Conservation (phyloP, 2,888 invertebrate species). For the Hyposoter didymator region DNA sequence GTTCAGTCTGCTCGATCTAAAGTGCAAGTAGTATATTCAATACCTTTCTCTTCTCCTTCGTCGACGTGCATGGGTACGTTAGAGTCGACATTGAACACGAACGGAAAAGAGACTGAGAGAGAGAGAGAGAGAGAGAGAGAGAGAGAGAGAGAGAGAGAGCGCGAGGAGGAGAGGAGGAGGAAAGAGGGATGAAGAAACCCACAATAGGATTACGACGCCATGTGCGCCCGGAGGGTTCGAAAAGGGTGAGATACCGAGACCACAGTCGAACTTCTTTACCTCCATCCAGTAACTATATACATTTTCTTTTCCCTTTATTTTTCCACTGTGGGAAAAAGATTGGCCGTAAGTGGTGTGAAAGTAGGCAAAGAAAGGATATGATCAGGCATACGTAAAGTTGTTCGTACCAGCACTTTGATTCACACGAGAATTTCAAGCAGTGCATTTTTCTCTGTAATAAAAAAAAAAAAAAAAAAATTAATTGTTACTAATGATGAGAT, state of each 20-base stretch:
- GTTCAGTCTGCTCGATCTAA: constrained; percentile 63
- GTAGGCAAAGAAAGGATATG: constrained; percentile 41
- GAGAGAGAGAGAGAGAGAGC: not conserved
- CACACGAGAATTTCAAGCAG: constrained; percentile 5
- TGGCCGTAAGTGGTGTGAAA: constrained; percentile 37
- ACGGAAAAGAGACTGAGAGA: constrained; percentile 9
- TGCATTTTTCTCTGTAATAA: not conserved
- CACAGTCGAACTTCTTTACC: constrained; percentile 45
- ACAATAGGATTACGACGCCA: constrained; percentile 64
- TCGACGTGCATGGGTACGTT: constrained; percentile 37
- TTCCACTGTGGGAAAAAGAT: constrained; percentile 32
- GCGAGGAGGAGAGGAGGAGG: not conserved
- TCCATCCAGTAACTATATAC: constrained; percentile 5
- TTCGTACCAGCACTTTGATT: constrained; percentile 11
- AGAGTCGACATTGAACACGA: constrained; percentile 9
- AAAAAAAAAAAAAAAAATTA: not conserved
- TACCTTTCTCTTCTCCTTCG: constrained; percentile 46
- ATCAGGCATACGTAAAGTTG: constrained; percentile 45
- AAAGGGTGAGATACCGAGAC: constrained; percentile 40
- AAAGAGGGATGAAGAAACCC: constrained; percentile 39
- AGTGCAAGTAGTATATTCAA: constrained; percentile 68
- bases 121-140: constrained; percentile 3
- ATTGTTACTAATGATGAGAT: not conserved
- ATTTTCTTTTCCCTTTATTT: constrained; percentile 40
- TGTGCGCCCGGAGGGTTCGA: constrained; percentile 56